Conservation (phyloP, 2,113 vertebrate genomes). For the Abramis brama region DNA sequence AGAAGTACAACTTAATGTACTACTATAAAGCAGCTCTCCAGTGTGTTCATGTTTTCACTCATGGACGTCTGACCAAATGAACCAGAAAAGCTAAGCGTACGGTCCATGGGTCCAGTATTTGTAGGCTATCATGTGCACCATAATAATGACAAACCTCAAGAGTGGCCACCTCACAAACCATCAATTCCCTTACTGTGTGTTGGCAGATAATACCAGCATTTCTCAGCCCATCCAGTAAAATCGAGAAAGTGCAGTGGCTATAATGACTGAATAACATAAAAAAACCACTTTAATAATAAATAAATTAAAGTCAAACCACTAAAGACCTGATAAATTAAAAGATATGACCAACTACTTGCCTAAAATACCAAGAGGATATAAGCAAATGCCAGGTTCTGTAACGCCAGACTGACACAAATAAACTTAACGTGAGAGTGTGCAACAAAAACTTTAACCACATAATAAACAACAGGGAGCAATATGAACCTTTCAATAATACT, state of each 20-base stretch:
- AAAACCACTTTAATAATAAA: slow-evolving; percentile 13
- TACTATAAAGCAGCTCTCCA: too few relatives aligned
- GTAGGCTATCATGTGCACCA: neutral
- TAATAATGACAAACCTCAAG: neutral
- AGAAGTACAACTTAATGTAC: too few relatives aligned
- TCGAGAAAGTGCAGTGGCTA: neutral
- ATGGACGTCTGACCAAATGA: too few relatives aligned
- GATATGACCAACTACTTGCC: slow-evolving; percentile 48
- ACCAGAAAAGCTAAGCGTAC: too few relatives aligned
- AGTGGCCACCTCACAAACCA: neutral
- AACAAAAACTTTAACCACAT: slow-evolving; percentile 20
- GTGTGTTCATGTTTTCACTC: too few relatives aligned
- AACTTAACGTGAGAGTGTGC: slow-evolving; percentile 48
- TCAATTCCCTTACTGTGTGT: neutral
- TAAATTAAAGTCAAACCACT: slow-evolving; percentile 47
- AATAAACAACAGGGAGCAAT: slow-evolving; percentile 8
- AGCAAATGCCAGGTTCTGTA: neutral
- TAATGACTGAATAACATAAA: slow-evolving; percentile 32
- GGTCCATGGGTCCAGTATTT: neutral
- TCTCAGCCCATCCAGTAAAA: neutral
- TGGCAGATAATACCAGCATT: neutral
- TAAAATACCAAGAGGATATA: slow-evolving; percentile 36
- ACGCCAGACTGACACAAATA: neutral
- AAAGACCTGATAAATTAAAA: slow-evolving; percentile 55
- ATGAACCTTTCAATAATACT: neutral